These are phyloP conservation scores for Cirrhinus mrigala DNA, from an alignment of 2,797 vertebrate species.

Conservation along the genomic window DNA sequence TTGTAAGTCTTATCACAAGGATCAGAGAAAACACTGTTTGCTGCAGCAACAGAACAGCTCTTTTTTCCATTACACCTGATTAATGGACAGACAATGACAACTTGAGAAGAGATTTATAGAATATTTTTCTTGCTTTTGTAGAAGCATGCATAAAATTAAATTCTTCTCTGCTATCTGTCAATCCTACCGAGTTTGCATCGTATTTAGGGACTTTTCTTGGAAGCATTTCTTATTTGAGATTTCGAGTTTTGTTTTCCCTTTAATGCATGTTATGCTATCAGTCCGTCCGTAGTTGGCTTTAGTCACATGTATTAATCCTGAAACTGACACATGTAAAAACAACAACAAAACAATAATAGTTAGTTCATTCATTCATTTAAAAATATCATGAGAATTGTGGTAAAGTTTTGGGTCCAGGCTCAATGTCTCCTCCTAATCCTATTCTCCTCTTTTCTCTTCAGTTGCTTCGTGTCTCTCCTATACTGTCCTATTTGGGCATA, in stretches of 20 bases:
- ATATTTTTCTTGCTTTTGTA: neutral
- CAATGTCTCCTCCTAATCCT: neutral
- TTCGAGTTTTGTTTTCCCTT: neutral
- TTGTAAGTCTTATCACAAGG: slow-evolving; percentile 34
- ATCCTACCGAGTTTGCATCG: neutral
- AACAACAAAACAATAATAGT: neutral
- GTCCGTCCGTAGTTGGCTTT: neutral
- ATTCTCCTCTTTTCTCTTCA: neutral
- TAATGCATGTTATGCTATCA: neutral
- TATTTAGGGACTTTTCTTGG: neutral
- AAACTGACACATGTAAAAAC: neutral
- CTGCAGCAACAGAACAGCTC: slow-evolving; percentile 28
- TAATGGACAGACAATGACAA: neutral
- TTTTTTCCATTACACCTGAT: slow-evolving; percentile 29
- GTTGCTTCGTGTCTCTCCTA: neutral
- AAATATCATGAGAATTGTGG: neutral
- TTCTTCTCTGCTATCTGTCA: neutral
- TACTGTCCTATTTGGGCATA: neutral
- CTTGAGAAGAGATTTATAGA: neutral
- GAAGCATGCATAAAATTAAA: neutral
- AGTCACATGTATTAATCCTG: neutral
- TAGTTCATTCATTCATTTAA: neutral
- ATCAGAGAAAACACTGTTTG: slow-evolving; percentile 17
- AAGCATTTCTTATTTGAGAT: neutral
- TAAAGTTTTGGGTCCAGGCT: neutral